These are phyloP conservation scores for Polydrusus tereticollis DNA, from an alignment of 2,888 invertebrate genomes.

Conservation along the genomic window DNA sequence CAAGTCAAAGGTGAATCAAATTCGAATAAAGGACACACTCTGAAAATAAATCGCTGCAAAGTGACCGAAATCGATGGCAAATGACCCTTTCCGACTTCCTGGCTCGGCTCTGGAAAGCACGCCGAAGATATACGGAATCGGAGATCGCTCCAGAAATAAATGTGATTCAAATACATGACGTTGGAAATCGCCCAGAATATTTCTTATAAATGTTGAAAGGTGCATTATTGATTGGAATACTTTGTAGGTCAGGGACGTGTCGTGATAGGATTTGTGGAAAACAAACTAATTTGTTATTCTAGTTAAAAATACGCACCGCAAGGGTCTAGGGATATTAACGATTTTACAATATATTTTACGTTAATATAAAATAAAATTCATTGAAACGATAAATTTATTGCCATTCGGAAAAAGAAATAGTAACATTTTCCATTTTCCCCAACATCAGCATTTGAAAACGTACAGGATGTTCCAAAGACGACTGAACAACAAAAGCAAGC, in stretches of 20 bases:
- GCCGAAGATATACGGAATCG: neutral
- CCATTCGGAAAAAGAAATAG: no score
- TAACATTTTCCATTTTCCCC: no score
- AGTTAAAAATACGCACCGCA: no score
- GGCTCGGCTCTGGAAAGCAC: neutral
- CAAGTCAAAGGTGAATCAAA: slow-evolving; percentile 32
- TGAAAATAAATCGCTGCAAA: slow-evolving; percentile 6
- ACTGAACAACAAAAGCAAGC: no score
- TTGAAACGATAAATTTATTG: no score
- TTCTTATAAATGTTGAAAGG: neutral
- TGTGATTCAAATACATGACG: neutral
- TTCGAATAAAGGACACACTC: slow-evolving; percentile 6
- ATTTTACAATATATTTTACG: no score
- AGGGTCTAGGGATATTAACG: no score
- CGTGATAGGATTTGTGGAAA: no score
- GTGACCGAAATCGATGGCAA: slow-evolving; percentile 9
- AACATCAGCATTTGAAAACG: no score
- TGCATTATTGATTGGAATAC: neutral
- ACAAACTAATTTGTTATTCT: no score
- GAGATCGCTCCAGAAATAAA: neutral
- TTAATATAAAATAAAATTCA: no score
- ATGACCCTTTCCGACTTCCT: neutral
- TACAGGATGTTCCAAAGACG: no score
- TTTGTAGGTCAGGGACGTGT: neutral
- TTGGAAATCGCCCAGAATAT: neutral